Base-by-base conservation (phyloP, 2,797 vertebrate species). In the Toxotes lorentzi region DNA sequence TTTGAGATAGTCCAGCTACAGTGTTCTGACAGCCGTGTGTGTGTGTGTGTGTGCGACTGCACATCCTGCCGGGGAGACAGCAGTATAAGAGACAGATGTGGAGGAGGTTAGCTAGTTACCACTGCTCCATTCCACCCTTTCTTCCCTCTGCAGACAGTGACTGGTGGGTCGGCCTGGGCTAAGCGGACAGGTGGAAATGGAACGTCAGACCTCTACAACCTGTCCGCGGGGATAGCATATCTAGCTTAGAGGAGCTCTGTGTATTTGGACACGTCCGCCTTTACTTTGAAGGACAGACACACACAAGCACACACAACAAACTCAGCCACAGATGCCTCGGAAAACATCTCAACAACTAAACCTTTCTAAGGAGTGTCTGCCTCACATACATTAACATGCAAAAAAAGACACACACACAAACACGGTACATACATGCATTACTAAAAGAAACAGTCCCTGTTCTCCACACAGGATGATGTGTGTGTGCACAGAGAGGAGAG, bases 141-240 rank as follows among this genome's bases (percentile, higher is more conserved):
- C 66, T 78, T 64, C 43, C 64, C 62, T 57, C 67, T 82, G 65
- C 85, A 79, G 82, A 86, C 60, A 45, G 81, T 66, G 84, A 78
- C 84, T 53, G 81, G 63, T 78, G 70, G 76, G 76, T 87, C 53
- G 41, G 71, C 57, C 85, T 16, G 70, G 76, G 68, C 79, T 83
- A 61, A 90, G 86, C 85, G 90, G 91, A 91, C 83, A 88, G 79
- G 58, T 88, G 86, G 88, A 90, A 89, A 90, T 90, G 86, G 87
- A 83, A 87, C 74, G 88, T 90, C 91, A 90, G 86, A 88, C 79
- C 83, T 91, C 82, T 83, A 73, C 82, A 87, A 77, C 63, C 81
- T 24, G 84, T 80, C 84, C 64, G 40, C 70, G 56, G 87, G 89
- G 85, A 78, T 45, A 19, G 79, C 83, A 92, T 89, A 82, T 88